Percentiles rank a stretch among this genome's conserved stretches.
Evolutionary conservation across 2,113 vertebrate genomes (phyloP).

Genomic region (Salvelinus fontinalis): DNA sequence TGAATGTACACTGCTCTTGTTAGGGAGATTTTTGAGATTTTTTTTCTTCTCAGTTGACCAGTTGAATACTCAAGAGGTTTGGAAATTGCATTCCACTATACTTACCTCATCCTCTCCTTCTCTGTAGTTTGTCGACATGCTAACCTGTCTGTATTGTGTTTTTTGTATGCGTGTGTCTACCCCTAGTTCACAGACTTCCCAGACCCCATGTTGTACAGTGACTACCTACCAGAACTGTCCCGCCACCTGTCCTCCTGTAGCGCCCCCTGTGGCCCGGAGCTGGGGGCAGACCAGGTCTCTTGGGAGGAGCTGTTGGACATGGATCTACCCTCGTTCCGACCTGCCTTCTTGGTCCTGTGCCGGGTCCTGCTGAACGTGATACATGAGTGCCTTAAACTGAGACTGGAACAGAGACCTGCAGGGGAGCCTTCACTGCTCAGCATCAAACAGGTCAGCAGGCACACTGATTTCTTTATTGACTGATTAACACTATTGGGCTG

Average conservation of each 20-base stretch:
- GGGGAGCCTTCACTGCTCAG: constrained; percentile 96
- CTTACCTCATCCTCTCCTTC: neutral
- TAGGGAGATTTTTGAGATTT: no score
- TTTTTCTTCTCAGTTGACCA: no score
- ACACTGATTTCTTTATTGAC: neutral
- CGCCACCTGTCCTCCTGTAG: constrained; percentile 77
- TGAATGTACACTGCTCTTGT: no score
- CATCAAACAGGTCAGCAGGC: constrained; percentile 89
- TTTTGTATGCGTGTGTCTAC: no score
- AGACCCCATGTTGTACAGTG: constrained; percentile 90
- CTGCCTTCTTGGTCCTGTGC: constrained; percentile 94
- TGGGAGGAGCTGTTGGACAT: constrained; percentile 90
- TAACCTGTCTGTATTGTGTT: no score
- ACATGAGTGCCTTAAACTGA: constrained; percentile 96
- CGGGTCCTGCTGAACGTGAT: constrained; percentile 96
- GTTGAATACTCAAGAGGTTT: no score
- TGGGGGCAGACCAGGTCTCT: constrained; percentile 79
- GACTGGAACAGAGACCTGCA: constrained; percentile 95
- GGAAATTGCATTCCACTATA: neutral
- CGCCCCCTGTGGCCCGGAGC: constrained; percentile 72
- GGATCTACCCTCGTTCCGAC: constrained; percentile 94
- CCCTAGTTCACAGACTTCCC: constrained; percentile 88
- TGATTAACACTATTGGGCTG: no score
- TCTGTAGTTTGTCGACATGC: no score
- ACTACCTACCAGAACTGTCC: constrained; percentile 87